phyloP scores from a whole-genome alignment of 2,888 invertebrate genomes.

The Cataglyphis livida region DNA sequence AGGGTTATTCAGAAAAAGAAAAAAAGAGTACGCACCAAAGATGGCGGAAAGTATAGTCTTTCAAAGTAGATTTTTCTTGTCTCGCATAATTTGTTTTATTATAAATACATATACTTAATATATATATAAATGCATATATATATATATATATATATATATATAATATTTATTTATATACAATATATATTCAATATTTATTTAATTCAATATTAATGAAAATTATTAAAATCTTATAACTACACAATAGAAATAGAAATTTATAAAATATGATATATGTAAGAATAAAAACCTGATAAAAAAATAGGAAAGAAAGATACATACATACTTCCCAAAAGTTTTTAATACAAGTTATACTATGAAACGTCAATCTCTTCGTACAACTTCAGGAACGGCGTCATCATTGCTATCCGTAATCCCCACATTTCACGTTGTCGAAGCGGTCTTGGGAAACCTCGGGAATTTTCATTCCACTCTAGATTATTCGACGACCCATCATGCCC shows the following conservation, averaged over 20 bases:
- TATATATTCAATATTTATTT: background rate
- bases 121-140: background rate
- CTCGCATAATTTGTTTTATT: conserved; percentile 8
- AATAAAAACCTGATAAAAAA: background rate
- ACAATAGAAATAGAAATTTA: background rate
- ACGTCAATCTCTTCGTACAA: background rate
- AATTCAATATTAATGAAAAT: background rate
- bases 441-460: conserved; percentile 61
- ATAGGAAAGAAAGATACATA: background rate
- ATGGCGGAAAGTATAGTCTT: background rate
- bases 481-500: conserved; percentile 50
- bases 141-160: background rate
- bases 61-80: background rate
- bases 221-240: background rate
- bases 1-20: background rate
- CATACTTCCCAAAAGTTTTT: background rate
- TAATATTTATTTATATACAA: background rate
- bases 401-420: conserved; percentile 65
- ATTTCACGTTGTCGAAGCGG: conserved; percentile 51
- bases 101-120: background rate
- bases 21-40: conserved; percentile 47
- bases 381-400: conserved; percentile 52
- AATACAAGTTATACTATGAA: background rate
- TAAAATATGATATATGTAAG: background rate
- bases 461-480: conserved; percentile 75